A percentile compares a stretch with the other conserved stretches of the same genome.
Conservation (phyloP, 2,797 vertebrate species). For the Characodon lateralis region DNA sequence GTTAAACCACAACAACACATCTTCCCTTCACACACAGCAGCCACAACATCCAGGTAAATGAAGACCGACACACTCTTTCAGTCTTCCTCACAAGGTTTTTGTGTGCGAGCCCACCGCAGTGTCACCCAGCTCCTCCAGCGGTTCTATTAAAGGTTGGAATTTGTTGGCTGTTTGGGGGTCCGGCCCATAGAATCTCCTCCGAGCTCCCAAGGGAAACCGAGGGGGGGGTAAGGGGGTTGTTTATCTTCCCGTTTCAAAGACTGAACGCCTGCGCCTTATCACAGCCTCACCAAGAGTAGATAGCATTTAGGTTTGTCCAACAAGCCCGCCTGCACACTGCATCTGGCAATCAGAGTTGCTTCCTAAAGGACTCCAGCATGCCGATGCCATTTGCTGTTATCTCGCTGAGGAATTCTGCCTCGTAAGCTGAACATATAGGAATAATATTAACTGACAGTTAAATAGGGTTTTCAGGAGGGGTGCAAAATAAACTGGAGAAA, state of each 20-base stretch:
- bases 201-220: conserved; percentile 59
- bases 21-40: conserved; percentile 42
- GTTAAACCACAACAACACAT: conserved; percentile 52
- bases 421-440: conserved; percentile 45
- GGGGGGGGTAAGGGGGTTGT: conserved; percentile 44
- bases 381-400: conserved; percentile 62
- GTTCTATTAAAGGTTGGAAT: conserved; percentile 69
- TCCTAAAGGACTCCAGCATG: conserved; percentile 65
- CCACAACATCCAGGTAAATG: conserved; percentile 69
- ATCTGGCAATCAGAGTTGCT: conserved; percentile 67
- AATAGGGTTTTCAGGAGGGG: conserved; percentile 38
- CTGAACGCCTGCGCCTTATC: conserved; percentile 75
- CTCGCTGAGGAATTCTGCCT: conserved; percentile 61
- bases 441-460: conserved; percentile 63
- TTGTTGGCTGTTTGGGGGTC: conserved; percentile 60
- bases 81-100: conserved; percentile 61
- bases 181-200: conserved; percentile 62
- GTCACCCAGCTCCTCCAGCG: conserved; percentile 58
- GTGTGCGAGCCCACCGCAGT: conserved; percentile 51
- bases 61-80: conserved; percentile 75
- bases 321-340: conserved; percentile 48
- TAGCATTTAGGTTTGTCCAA: conserved; percentile 71
- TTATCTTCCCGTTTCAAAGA: conserved; percentile 76
- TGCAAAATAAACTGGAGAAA: conserved; percentile 34
- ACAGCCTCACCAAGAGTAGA: conserved; percentile 62